Conservation (phyloP, 92 coral and sea anemone species). For the Epizoanthus rinbou region DNA sequence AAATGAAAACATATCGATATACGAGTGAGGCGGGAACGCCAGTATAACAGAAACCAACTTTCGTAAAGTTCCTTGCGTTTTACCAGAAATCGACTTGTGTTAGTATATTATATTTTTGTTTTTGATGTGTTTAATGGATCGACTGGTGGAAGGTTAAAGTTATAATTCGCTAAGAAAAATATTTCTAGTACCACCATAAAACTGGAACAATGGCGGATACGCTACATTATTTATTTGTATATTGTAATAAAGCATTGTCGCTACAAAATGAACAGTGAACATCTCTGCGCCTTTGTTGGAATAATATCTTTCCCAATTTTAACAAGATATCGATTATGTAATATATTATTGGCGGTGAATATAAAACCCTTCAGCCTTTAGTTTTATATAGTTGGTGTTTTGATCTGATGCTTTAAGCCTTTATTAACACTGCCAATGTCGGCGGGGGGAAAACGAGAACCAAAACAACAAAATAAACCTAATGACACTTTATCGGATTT, state of each 20-base stretch:
- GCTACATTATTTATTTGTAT: conserved; percentile 15
- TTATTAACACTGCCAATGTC: too few relatives aligned
- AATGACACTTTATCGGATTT: background rate
- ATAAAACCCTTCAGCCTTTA: too few relatives aligned
- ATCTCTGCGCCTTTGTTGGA: background rate
- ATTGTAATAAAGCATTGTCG: background rate
- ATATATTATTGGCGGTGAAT: too few relatives aligned
- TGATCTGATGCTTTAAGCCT: too few relatives aligned
- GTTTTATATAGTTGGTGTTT: too few relatives aligned
- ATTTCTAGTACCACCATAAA: conserved; percentile 5
- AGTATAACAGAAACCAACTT: background rate
- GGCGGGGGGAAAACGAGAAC: too few relatives aligned
- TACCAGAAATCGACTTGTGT: background rate
- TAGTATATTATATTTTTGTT: background rate
- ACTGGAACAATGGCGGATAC: background rate
- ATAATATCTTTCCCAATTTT: background rate
- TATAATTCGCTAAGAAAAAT: conserved; percentile 1
- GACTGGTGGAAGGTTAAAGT: conserved; percentile 21
- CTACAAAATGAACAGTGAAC: background rate
- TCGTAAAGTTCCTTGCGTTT: background rate
- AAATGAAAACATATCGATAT: too few relatives aligned
- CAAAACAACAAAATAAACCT: background rate
- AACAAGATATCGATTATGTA: too few relatives aligned
- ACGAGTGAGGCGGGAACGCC: too few relatives aligned
- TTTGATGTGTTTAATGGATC: background rate